These are phyloP conservation scores for Rapana venosa DNA, from an alignment of 2,888 invertebrate genomes.

Conservation along the genomic window DNA sequence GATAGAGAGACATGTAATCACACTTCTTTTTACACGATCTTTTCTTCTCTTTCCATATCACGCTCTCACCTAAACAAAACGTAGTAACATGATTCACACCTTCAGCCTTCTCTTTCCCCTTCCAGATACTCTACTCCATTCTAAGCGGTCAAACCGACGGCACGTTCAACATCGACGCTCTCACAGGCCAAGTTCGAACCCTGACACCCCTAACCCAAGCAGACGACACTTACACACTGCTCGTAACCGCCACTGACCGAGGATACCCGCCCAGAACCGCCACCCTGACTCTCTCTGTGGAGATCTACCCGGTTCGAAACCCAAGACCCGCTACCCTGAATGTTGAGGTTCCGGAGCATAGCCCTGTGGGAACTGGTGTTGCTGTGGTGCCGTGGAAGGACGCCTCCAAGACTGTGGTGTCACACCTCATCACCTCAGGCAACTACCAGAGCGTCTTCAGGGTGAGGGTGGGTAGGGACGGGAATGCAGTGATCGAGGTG, in stretches of 20 bases:
- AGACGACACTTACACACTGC: conserved; percentile 24
- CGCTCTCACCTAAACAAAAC: no score
- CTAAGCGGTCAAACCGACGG: not conserved
- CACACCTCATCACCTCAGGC: conserved; percentile 54
- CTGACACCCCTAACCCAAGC: conserved; percentile 5
- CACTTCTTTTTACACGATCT: no score
- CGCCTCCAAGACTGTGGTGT: not conserved
- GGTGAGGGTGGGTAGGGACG: conserved; percentile 39
- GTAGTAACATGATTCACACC: not conserved
- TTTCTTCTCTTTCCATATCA: no score
- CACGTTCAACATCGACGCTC: conserved; percentile 27
- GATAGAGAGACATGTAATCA: no score
- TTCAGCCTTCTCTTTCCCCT: not conserved
- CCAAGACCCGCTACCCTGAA: not conserved
- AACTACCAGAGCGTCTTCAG: conserved; percentile 56
- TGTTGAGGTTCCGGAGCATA: conserved; percentile 3
- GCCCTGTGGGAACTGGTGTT: conserved; percentile 33
- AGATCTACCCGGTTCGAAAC: not conserved
- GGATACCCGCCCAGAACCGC: conserved; percentile 25
- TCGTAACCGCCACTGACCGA: conserved; percentile 34
- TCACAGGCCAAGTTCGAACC: conserved; percentile 11
- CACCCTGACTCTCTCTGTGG: conserved; percentile 17
- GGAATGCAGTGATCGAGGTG: conserved; percentile 51
- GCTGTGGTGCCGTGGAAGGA: not conserved
- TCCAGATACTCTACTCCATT: not conserved